Base-by-base conservation (phyloP, 2,113 vertebrate genomes). In the Ptilorrhoa leucosticta region DNA sequence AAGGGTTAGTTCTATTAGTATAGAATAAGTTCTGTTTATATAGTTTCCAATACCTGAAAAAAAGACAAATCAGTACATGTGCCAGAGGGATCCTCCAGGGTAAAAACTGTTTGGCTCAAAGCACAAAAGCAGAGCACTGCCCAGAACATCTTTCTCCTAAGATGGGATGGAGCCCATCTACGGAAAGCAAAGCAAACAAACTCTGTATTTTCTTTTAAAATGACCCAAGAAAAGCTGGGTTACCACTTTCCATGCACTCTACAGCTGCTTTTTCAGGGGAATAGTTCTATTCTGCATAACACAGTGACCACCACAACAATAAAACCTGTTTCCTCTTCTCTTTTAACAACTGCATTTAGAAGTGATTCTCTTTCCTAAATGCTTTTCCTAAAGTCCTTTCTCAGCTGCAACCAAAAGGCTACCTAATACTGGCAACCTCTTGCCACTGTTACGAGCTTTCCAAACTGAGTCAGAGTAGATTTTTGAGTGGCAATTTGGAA, bases 281-380 rank as follows among this genome's bases (percentile, higher is more conserved):
- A 51, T 51, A 76, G 42, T 60, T 77, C 16, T 44, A 11, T 58
- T 21, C 23, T 57, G 44, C 14, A 80, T 22, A 75, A 47, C 27
- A 61, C 48, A 60, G 40, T 10, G 19, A 83, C 47, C 9, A 45
- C 18, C 15, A 50, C 35, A 72, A 50, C 1, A 0, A 0, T 23
- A 61, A 76, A 85, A 66, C 3, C 20, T 44, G 15, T 13, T 71
- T 60, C 33, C 7, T 3, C 12, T 5, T 83, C 7, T 50, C 15
- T 42, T 64, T 91, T 33, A 31, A 44, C 23, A 68, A n/a, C 12
- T 69, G 45, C 44, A 57, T 80, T 80, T 73, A 37, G 48, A 80
- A 87, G 15, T 22, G 3, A 44, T 15, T 77, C 4, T 66, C 17
- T 27, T 89, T 39, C 22, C 48, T 47, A 84, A 84, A 47, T 10